These are phyloP conservation scores for Linyphia triangularis DNA, from an alignment of 2,888 invertebrate species.

Conservation along the genomic window DNA sequence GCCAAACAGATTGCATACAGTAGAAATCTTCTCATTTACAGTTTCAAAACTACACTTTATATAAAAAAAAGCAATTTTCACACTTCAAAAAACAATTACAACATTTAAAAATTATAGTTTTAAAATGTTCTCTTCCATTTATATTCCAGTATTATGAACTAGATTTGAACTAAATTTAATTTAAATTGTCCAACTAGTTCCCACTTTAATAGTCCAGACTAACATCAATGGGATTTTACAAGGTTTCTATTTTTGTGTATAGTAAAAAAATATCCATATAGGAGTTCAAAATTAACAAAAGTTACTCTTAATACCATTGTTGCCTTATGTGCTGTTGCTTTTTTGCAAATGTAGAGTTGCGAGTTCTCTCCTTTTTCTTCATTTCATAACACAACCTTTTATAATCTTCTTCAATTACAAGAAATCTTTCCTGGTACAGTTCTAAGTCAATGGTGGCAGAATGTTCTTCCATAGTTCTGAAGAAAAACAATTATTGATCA, in stretches of 20 bases:
- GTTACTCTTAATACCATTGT: slow-evolving; percentile 54
- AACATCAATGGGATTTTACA: too few species aligned
- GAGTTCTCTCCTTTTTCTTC: slow-evolving; percentile 50
- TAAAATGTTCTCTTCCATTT: too few species aligned
- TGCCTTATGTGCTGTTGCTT: slow-evolving; percentile 52
- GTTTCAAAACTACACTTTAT: too few species aligned
- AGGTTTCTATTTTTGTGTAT: neutral
- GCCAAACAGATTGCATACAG: too few species aligned
- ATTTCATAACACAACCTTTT: slow-evolving; percentile 52
- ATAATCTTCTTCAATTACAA: slow-evolving; percentile 54
- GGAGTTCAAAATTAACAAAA: neutral
- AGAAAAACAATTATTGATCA: neutral
- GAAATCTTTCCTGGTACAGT: slow-evolving; percentile 53
- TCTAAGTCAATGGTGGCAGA: slow-evolving; percentile 19
- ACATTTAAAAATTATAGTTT: too few species aligned
- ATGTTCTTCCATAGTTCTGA: slow-evolving; percentile 33
- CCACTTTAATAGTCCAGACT: too few species aligned
- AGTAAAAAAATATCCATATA: neutral
- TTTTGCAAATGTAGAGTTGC: slow-evolving; percentile 34
- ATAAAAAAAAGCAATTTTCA: too few species aligned
- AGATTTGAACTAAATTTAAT: too few species aligned
- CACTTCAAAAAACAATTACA: too few species aligned
- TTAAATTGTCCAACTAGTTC: too few species aligned
- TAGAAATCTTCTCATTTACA: too few species aligned
- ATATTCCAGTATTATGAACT: too few species aligned